Base-by-base conservation (phyloP, 2,113 vertebrate genomes). In the Hydrolagus affinis region DNA sequence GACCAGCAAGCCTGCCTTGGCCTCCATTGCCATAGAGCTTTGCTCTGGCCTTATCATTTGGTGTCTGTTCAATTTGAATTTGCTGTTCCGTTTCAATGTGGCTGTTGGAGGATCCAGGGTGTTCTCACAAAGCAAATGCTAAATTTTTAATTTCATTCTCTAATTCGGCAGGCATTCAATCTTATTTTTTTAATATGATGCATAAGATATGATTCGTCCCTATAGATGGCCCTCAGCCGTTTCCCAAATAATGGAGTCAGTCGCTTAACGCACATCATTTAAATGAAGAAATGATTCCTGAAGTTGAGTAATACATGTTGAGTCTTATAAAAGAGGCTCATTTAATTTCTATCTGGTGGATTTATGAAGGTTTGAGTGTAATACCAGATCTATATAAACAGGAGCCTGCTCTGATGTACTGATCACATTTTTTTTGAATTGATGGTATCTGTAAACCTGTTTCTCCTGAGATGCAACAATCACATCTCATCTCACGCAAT, bases 31-130 rank as follows among this genome's bases (percentile, higher is more conserved):
- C 66, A 17, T 83, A 21, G 44, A 6, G 44, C 44, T 59, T 32
- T 83, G 8, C 25, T 78, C 62, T 64, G 44, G 15, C 66, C 23
- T 66, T 83, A 17, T 83, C 17, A 32, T 1, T 28, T 83, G 44
- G 62, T 66, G 62, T 66, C 78, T 66, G 62, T 64, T 83, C 62
- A 83, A 66, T 83, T 83, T 83, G 60, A 3, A 44, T 68, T 83
- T 66, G 78, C 78, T 68, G 23, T 66, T 64, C 60, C 64, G 28
- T 64, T 66, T 66, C 17, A 32, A 28, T 0, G 21, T 1, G 66
- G 7, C 8, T 7, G 21, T 66, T 64, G 25, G 32, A 83, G 62
- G 19, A 32, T 21, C 0, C 11, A 9, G 2, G n/a, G 59, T 64
- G 14, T 23, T 57, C 0, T 8, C 60, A 32, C 60, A 15, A 17